These are phyloP conservation scores for Donacobius atricapilla DNA, from an alignment of 2,113 vertebrate genomes.

Conservation along the genomic window DNA sequence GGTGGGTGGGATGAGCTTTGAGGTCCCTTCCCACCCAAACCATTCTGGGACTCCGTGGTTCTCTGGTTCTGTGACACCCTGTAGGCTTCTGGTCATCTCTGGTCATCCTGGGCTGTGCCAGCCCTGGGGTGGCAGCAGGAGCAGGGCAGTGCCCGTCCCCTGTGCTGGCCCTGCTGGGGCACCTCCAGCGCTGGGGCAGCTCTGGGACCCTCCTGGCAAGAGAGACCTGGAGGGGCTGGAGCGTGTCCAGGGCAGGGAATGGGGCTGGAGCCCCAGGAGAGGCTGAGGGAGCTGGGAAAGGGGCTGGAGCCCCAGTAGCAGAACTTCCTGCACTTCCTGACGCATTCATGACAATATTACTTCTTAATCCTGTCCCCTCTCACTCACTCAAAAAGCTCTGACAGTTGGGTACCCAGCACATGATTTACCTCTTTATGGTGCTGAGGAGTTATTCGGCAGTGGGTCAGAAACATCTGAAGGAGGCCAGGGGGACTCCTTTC, in stretches of 20 bases:
- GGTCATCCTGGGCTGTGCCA: neutral
- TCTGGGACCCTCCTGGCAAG: neutral
- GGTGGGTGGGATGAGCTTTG: fast-evolving
- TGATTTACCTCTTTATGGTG: neutral
- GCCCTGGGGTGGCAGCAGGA: neutral
- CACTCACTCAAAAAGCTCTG: neutral
- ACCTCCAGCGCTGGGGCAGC: neutral
- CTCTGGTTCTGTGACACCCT: neutral
- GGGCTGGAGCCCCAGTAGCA: neutral
- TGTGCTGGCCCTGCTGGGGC: neutral
- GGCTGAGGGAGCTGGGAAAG: neutral
- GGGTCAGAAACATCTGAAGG: neutral
- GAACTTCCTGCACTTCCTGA: neutral
- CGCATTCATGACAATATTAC: neutral
- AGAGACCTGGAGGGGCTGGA: neutral
- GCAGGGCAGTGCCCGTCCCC: neutral
- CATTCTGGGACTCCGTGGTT: neutral
- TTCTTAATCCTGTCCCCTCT: neutral
- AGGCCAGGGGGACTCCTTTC: neutral
- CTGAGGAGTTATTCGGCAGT: neutral
- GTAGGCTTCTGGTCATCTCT: neutral
- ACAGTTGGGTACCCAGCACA: neutral
- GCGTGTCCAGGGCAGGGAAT: neutral
- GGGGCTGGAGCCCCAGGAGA: neutral
- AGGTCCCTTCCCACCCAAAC: neutral